Evolutionary conservation across 2,797 vertebrate species (phyloP).

Genomic region (Scomberomorus guttatus): DNA sequence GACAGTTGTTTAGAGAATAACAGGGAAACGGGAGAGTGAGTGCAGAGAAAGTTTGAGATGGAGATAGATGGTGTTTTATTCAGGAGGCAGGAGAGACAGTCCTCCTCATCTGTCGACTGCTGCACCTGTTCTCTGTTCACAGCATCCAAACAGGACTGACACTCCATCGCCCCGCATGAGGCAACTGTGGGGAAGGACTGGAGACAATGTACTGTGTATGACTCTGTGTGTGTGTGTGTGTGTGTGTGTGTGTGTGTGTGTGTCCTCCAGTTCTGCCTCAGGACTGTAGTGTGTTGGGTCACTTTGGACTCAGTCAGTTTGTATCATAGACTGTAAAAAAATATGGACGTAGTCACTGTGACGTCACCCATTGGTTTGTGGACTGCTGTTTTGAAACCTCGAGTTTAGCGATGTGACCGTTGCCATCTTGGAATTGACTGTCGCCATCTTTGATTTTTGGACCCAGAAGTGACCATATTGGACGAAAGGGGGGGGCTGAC

Average conservation of each 20-base stretch:
- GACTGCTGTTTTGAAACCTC: too few species aligned
- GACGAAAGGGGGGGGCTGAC: too few species aligned
- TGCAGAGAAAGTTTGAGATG: conserved; percentile 21
- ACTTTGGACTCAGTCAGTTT: conserved; percentile 49
- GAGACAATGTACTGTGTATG: conserved; percentile 1
- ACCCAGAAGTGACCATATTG: too few species aligned
- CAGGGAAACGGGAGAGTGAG: not conserved
- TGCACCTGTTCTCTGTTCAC: conserved; percentile 59
- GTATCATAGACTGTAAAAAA: not conserved
- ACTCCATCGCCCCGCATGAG: conserved; percentile 44
- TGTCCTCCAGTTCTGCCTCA: conserved; percentile 41
- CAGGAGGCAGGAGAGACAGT: conserved; percentile 25
- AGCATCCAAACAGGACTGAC: conserved; percentile 53
- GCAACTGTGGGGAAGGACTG: conserved; percentile 40
- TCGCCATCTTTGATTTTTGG: too few species aligned
- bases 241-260: not conserved
- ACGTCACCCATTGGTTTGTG: too few species aligned
- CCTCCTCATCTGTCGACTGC: conserved; percentile 38
- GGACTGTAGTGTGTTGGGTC: conserved; percentile 32
- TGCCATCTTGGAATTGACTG: too few species aligned
- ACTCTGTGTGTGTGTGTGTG: not conserved
- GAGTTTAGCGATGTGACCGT: too few species aligned
- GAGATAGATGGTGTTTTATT: conserved; percentile 54
- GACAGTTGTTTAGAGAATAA: conserved; percentile 22
- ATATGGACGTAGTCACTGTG: too few species aligned